Base-by-base conservation (phyloP, 2,113 vertebrate species). In the Euleptes europaea region DNA sequence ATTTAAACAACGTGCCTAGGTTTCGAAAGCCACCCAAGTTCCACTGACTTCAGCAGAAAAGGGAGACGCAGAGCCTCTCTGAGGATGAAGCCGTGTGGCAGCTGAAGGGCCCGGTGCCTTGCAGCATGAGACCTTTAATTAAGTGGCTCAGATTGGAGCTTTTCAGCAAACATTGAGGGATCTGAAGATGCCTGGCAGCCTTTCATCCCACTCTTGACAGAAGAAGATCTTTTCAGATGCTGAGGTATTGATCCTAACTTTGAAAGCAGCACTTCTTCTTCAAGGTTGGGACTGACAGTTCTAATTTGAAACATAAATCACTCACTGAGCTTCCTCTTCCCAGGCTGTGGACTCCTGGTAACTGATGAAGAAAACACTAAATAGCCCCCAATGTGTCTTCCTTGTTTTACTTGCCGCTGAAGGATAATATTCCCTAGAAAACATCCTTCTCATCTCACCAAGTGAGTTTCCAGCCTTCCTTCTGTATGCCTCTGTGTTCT, bases 251-350 rank as follows among this genome's bases (percentile, higher is more conserved):
- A 87, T 87, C 33, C 73, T 80, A 83, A 83, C 74, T 78, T 65
- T 78, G 80, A 87, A 78, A 69, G 63, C 47, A 14, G 79, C 72
- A n/a, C 49, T 76, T 82, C 72, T 82, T 86, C 63, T 38, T 69
- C 38, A 54, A 72, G 80, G 33, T 65, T 83, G 86, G 44, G 80
- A 78, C 51, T 83, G 86, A 73, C 80, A 87, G 86, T 51, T 87
- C 74, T 78, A 72, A 87, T 87, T 78, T 83, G 74, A 80, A 83
- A 78, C 67, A 83, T 87, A 87, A 83, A 83, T 87, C 86, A 87
- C 74, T 78, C 86, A 51, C 35, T 47, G 81, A 87, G 80, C 19
- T 26, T 83, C 26, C 80, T 57, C 63, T 51, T 87, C 44, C 40
- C 67, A 87, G 33, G 67, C 31, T 63, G n/a, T 72, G 42, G 81